Percentiles rank a stretch among this genome's conserved stretches.
Conservation (phyloP, 2,113 vertebrate genomes). For the Bujurquina vittata region DNA sequence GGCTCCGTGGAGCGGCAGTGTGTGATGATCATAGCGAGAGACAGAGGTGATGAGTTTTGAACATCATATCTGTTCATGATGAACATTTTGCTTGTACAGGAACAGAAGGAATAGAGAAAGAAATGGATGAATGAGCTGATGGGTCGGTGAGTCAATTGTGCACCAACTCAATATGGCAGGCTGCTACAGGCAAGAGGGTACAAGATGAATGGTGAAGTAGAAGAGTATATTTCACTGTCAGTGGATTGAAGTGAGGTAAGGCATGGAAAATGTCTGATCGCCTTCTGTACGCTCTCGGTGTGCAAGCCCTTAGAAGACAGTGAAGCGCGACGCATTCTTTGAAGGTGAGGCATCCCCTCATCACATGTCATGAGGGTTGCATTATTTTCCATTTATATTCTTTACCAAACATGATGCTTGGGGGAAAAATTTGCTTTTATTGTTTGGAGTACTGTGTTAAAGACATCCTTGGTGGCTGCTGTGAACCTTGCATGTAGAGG, state of each 20-base stretch:
- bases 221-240: constrained; percentile 52
- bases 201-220: constrained; percentile 41
- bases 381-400: constrained; percentile 15
- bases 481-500: constrained; percentile 55
- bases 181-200: constrained; percentile 43
- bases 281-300: neutral
- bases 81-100: constrained; percentile 59
- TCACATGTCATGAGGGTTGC: constrained; percentile 20
- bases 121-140: constrained; percentile 57
- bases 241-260: constrained; percentile 47
- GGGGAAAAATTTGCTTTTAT: neutral
- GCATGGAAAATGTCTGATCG: constrained; percentile 53
- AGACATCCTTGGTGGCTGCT: constrained; percentile 46
- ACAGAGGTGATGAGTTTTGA: constrained; percentile 59
- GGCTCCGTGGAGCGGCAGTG: constrained; percentile 44
- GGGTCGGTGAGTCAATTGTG: constrained; percentile 59
- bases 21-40: constrained; percentile 57
- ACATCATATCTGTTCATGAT: constrained; percentile 47
- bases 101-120: constrained; percentile 48
- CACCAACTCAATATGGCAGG: constrained; percentile 45
- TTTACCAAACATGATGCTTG: neutral
- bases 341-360: neutral
- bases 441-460: constrained; percentile 29
- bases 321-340: constrained; percentile 16
- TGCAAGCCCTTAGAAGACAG: constrained; percentile 20